Conservation (phyloP, 2,888 invertebrate species). For the Pinctada fucata region DNA sequence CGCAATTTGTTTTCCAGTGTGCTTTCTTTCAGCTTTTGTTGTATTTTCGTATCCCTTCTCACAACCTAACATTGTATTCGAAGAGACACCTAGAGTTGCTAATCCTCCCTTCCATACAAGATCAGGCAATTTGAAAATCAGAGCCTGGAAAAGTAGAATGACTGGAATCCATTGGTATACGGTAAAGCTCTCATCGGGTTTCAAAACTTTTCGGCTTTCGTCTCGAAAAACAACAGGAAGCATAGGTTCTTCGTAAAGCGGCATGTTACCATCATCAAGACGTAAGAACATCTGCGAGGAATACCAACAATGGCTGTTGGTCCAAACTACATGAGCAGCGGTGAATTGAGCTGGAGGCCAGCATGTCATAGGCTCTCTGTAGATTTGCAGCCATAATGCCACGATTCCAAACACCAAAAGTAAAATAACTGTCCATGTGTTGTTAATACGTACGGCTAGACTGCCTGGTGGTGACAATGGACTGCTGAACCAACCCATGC, state of each 20-base stretch:
- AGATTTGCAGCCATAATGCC: constrained; percentile 43
- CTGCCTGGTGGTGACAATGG: too few relatives aligned
- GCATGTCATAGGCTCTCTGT: constrained; percentile 34
- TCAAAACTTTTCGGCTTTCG: not conserved
- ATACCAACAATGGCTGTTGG: constrained; percentile 33
- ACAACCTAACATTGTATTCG: not conserved
- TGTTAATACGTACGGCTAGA: not conserved
- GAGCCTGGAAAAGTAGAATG: constrained; percentile 21
- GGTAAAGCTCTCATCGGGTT: not conserved
- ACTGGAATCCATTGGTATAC: constrained; percentile 47
- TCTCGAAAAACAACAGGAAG: not conserved
- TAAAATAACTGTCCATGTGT: constrained; percentile 47
- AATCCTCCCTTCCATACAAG: not conserved
- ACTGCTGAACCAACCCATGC: too few relatives aligned
- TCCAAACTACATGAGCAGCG: not conserved
- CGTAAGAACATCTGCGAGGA: not conserved
- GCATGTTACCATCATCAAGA: not conserved
- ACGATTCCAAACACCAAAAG: constrained; percentile 37
- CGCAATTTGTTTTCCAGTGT: not conserved
- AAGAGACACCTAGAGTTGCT: not conserved
- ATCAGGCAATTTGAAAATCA: not conserved
- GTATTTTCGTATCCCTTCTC: not conserved
- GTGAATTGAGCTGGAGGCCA: constrained; percentile 38
- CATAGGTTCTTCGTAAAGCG: too few relatives aligned
- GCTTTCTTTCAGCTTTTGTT: not conserved